A percentile compares a stretch with the other conserved stretches of the same genome.
These are phyloP conservation scores for Agapornis canus DNA, from an alignment of 2,797 vertebrate species.

Conservation along the genomic window DNA sequence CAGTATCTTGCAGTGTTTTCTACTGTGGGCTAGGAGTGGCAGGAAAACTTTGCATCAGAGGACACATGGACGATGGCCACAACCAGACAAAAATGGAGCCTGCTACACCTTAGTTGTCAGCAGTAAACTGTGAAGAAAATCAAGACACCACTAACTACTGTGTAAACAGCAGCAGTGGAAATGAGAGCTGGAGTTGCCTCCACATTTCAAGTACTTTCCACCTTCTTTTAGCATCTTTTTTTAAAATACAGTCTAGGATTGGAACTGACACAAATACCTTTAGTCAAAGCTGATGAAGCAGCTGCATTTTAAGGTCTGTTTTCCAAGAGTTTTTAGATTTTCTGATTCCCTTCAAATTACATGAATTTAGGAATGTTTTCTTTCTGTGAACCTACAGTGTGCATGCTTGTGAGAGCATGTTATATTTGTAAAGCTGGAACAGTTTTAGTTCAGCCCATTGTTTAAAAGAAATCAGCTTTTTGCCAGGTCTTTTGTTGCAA, in stretches of 20 bases:
- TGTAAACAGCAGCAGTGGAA: not conserved
- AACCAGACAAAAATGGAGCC: not conserved
- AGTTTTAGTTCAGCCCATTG: not conserved
- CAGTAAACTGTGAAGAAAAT: not conserved
- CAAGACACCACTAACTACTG: rapidly evolving
- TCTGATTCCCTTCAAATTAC: not conserved
- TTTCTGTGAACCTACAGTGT: not conserved
- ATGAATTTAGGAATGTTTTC: not conserved
- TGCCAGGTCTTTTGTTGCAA: not conserved
- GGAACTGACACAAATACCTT: not conserved
- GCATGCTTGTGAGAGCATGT: not conserved
- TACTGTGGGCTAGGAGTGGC: not conserved
- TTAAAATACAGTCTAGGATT: not conserved
- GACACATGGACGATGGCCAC: not conserved
- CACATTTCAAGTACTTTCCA: not conserved
- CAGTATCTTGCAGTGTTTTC: not conserved
- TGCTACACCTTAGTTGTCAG: not conserved
- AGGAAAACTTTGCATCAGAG: not conserved
- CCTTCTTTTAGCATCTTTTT: not conserved
- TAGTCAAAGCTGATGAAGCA: not conserved
- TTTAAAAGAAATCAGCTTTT: not conserved
- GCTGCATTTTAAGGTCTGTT: not conserved
- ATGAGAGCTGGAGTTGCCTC: not conserved
- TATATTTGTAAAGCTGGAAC: not conserved
- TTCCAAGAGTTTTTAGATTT: not conserved